phyloP scores from a whole-genome alignment of 2,113 vertebrate genomes.

The Clarias gariepinus region DNA sequence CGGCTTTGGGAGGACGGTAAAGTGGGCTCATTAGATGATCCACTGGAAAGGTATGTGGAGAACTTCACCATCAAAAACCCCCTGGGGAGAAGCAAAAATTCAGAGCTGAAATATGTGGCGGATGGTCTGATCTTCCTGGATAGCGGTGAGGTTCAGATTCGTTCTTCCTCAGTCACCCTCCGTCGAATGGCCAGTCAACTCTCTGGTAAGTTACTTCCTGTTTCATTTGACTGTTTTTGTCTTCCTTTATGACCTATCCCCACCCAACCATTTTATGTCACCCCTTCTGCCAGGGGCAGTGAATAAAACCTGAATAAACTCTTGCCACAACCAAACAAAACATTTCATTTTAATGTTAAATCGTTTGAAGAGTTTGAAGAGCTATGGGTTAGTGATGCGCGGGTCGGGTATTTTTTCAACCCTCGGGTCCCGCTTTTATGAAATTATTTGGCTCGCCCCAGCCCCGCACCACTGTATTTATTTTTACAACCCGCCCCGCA shows the following conservation, averaged over 20 bases:
- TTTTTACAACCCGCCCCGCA: too few species aligned
- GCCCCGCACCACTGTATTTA: too few species aligned
- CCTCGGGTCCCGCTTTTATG: too few species aligned
- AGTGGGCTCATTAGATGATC: constrained; percentile 84
- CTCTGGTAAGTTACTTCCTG: constrained; percentile 61
- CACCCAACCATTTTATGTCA: not conserved
- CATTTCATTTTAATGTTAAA: not conserved
- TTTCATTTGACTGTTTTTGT: not conserved
- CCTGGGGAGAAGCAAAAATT: constrained; percentile 69
- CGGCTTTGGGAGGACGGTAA: constrained; percentile 89
- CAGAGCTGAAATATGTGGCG: constrained; percentile 71
- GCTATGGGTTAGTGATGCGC: too few species aligned
- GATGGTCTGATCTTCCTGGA: constrained; percentile 79
- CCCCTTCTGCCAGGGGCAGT: not conserved
- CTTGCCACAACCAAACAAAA: not conserved
- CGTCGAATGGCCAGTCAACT: constrained; percentile 89
- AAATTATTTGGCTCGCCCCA: too few species aligned
- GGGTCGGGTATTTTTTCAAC: too few species aligned
- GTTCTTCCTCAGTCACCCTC: constrained; percentile 78
- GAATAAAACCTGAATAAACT: too few species aligned
- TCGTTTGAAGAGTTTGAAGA: too few species aligned
- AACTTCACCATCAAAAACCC: constrained; percentile 89
- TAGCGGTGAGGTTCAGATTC: constrained; percentile 72
- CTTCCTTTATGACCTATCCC: not conserved
- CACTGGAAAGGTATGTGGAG: constrained; percentile 79